phyloP scores from a whole-genome alignment of 2,888 invertebrate species.

The Dynastes maya region DNA sequence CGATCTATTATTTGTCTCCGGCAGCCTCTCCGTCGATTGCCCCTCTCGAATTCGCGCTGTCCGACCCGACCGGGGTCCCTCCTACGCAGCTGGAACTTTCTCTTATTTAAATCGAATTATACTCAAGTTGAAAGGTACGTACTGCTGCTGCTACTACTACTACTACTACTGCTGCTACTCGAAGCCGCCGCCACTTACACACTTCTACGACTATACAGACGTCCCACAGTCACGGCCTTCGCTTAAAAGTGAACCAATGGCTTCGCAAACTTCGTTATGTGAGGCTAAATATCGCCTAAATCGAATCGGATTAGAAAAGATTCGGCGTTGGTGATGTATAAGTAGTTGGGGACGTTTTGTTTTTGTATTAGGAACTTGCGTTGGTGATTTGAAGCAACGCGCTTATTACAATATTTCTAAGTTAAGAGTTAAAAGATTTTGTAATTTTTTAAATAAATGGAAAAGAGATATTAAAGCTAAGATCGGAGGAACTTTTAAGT shows the following conservation, averaged over 20 bases:
- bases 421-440: too few species aligned
- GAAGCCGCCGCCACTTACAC: slow-evolving; percentile 4
- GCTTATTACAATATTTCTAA: too few species aligned
- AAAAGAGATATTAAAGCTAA: too few species aligned
- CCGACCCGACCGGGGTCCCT: slow-evolving; percentile 43
- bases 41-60: slow-evolving; percentile 58
- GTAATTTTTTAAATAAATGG: too few species aligned
- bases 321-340: background rate
- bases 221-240: slow-evolving; percentile 48
- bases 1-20: slow-evolving; percentile 66
- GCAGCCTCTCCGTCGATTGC: slow-evolving; percentile 60
- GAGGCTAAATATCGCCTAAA: slow-evolving; percentile 55
- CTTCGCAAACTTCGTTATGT: slow-evolving; percentile 56
- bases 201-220: slow-evolving; percentile 12
- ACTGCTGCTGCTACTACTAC: slow-evolving; percentile 3
- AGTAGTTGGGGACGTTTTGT: slow-evolving; percentile 1
- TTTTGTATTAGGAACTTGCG: background rate
- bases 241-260: slow-evolving; percentile 57
- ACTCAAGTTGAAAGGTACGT: slow-evolving; percentile 68
- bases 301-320: slow-evolving; percentile 37
- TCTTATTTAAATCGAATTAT: slow-evolving; percentile 71
- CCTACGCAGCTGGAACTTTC: slow-evolving; percentile 65
- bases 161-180: background rate
- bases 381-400: background rate
- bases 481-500: too few species aligned